Conservation (phyloP, 1,140 invertebrate species). For the Lepidurus packardi region DNA sequence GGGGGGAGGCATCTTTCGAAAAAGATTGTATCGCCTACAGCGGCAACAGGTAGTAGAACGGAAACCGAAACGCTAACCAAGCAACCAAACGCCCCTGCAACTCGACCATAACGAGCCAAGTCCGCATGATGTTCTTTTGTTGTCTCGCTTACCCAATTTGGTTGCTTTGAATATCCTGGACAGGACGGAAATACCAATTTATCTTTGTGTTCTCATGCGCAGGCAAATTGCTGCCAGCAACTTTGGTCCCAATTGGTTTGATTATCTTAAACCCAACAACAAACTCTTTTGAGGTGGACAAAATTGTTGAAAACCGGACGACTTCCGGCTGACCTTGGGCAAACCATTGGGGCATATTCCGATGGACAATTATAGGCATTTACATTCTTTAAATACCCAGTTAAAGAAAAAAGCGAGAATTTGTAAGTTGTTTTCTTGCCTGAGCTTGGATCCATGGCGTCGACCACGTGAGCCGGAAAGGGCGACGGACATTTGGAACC, state of each 20-base stretch:
- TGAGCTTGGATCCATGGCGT: not conserved
- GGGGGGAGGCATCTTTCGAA: too few relatives aligned
- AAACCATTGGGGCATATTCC: not conserved
- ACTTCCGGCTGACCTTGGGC: slow-evolving; percentile 13
- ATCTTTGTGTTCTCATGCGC: too few relatives aligned
- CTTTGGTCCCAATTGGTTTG: not conserved
- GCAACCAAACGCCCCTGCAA: not conserved
- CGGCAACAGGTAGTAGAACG: not conserved
- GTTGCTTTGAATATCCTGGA: not conserved
- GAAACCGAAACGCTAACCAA: not conserved
- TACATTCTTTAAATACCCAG: too few relatives aligned
- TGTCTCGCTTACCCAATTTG: not conserved
- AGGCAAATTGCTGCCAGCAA: not conserved
- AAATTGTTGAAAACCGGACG: not conserved
- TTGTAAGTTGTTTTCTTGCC: not conserved
- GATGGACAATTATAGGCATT: too few relatives aligned
- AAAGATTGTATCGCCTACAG: not conserved
- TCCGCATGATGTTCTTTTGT: not conserved
- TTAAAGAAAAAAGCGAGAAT: too few relatives aligned
- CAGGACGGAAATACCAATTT: not conserved
- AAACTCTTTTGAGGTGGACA: not conserved
- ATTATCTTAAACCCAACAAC: not conserved
- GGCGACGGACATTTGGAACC: not conserved
- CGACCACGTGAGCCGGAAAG: not conserved
- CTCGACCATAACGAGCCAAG: not conserved